phyloP scores from a whole-genome alignment of 1,140 invertebrate species.

The Lepidotrigona ventralis region DNA sequence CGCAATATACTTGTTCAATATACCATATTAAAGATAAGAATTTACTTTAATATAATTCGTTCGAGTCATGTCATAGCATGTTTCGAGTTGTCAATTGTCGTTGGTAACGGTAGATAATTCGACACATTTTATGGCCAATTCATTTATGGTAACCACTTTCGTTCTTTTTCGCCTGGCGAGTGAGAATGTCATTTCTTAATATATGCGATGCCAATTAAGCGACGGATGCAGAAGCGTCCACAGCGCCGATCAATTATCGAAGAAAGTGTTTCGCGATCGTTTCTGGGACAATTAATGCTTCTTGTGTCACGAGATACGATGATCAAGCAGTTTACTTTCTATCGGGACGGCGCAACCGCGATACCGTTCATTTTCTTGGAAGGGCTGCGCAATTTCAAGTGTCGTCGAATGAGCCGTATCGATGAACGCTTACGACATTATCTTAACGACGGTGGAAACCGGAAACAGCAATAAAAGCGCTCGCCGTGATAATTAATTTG shows the following conservation, averaged over 20 bases:
- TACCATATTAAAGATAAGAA: no score
- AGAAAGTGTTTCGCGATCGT: not conserved
- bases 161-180: not conserved
- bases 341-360: not conserved
- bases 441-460: not conserved
- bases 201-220: not conserved
- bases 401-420: conserved; percentile 6
- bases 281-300: conserved; percentile 2
- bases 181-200: not conserved
- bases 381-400: conserved; percentile 17
- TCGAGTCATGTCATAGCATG: no score
- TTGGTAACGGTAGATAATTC: not conserved
- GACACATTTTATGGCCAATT: not conserved
- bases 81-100: no score
- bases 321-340: conserved; percentile 9
- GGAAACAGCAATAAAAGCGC: not conserved
- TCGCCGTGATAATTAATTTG: not conserved
- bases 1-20: no score
- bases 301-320: not conserved
- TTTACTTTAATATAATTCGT: no score
- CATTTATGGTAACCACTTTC: not conserved
- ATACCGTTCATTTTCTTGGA: not conserved
- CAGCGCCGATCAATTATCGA: conserved; percentile 1
- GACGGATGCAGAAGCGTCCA: not conserved
- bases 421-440: conserved; percentile 9